Evolutionary conservation across 2,888 invertebrate genomes (phyloP).

Genomic region (Cephus pygmeus): DNA sequence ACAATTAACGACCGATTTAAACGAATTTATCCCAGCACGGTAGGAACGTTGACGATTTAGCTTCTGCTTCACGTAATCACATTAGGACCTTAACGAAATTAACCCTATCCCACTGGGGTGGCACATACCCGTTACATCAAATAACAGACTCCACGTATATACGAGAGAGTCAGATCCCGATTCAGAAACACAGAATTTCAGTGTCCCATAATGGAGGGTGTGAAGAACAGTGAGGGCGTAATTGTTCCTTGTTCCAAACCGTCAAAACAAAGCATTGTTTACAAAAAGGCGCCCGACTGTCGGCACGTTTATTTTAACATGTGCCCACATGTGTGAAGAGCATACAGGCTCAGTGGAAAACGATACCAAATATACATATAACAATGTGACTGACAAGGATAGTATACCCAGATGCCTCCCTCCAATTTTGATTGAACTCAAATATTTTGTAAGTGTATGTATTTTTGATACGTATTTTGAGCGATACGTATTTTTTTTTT

Average conservation of each 20-base stretch:
- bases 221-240: neutral
- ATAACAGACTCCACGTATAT: neutral
- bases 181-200: neutral
- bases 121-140: neutral
- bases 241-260: neutral
- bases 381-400: neutral
- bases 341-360: neutral
- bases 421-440: too few relatives aligned
- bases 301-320: conserved; percentile 2
- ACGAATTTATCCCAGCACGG: neutral
- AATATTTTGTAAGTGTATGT: too few relatives aligned
- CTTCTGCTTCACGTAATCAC: neutral
- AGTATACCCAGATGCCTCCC: too few relatives aligned
- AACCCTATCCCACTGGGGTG: neutral
- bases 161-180: neutral
- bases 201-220: neutral
- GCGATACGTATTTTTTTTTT: too few relatives aligned
- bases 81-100: neutral
- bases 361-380: neutral
- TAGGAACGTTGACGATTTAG: neutral
- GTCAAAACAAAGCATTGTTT: conserved; percentile 6
- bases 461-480: too few relatives aligned
- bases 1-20: neutral
- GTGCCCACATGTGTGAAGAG: neutral
- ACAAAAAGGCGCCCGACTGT: neutral